A percentile compares a stretch with the other conserved stretches of the same genome.
These are phyloP conservation scores for Sphyrna mokarran DNA, from an alignment of 2,113 vertebrate species.

Conservation along the genomic window DNA sequence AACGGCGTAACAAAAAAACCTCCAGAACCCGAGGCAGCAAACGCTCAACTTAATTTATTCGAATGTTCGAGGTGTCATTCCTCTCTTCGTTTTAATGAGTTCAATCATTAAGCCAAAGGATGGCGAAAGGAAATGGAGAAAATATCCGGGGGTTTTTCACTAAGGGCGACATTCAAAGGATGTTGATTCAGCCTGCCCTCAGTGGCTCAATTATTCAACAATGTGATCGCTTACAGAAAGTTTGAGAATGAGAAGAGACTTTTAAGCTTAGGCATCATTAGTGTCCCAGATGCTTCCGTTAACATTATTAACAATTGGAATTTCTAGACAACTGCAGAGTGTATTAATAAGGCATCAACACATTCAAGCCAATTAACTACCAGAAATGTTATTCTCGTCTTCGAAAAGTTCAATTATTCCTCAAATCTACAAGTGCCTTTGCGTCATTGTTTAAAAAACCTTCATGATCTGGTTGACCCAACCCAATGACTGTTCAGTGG, in stretches of 20 bases:
- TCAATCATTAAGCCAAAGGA: not conserved
- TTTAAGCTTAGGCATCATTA: not conserved
- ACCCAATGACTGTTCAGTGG: not conserved
- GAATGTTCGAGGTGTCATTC: not conserved
- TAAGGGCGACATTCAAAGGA: not conserved
- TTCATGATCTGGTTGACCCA: not conserved
- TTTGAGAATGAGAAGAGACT: not conserved
- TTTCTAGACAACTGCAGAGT: not conserved
- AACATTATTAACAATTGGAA: not conserved
- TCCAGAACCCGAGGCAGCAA: not conserved
- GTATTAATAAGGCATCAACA: not conserved
- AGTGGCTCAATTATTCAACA: not conserved
- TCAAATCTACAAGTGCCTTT: not conserved
- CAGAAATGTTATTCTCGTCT: not conserved
- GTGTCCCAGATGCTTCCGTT: not conserved
- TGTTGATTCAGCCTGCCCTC: not conserved
- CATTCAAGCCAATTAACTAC: not conserved
- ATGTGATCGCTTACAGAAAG: not conserved
- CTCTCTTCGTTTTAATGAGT: not conserved
- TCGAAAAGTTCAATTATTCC: not conserved
- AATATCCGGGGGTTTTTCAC: not conserved
- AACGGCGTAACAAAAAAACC: not conserved
- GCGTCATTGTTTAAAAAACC: not conserved
- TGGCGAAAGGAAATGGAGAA: not conserved
- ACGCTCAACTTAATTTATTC: not conserved